A percentile compares a stretch with the other conserved stretches of the same genome.
phyloP scores from a whole-genome alignment of 2,888 invertebrate genomes.

The Perithous albicinctus region DNA sequence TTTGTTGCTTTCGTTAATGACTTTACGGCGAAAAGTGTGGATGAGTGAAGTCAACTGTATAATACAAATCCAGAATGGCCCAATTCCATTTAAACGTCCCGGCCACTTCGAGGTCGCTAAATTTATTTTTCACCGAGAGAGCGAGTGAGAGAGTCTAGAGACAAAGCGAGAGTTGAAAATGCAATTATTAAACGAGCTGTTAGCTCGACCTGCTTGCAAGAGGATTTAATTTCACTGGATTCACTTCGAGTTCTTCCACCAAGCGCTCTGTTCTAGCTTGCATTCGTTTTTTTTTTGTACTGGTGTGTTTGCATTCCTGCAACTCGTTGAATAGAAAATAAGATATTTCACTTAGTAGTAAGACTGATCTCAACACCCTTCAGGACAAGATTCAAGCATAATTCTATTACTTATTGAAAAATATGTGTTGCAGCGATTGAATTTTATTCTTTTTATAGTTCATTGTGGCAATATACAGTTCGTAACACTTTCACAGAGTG shows the following conservation, averaged over 20 bases:
- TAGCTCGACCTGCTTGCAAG: constrained; percentile 40
- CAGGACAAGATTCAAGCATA: not conserved
- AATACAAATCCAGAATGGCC: constrained; percentile 42
- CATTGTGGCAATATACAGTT: too few relatives aligned
- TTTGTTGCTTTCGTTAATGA: not conserved
- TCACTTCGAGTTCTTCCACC: constrained; percentile 3
- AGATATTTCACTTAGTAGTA: not conserved
- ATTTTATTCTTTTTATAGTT: not conserved
- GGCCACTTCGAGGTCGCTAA: constrained; percentile 46
- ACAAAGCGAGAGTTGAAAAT: constrained; percentile 27
- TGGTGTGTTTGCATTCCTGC: not conserved
- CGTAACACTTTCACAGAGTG: too few relatives aligned
- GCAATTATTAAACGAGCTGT: constrained; percentile 58
- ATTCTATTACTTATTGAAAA: not conserved
- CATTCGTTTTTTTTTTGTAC: not conserved
- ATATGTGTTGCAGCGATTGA: not conserved
- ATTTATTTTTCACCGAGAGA: constrained; percentile 34
- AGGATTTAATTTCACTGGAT: constrained; percentile 29
- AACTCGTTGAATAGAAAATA: not conserved
- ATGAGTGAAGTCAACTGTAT: constrained; percentile 25
- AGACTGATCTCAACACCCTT: not conserved
- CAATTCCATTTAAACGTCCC: constrained; percentile 24
- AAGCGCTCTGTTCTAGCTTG: too few relatives aligned
- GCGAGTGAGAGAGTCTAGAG: constrained; percentile 9
- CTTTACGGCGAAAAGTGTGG: constrained; percentile 19